A percentile compares a stretch with the other conserved stretches of the same genome.
Conservation (phyloP, 2,113 vertebrate genomes). For the Eurypyga helias region DNA sequence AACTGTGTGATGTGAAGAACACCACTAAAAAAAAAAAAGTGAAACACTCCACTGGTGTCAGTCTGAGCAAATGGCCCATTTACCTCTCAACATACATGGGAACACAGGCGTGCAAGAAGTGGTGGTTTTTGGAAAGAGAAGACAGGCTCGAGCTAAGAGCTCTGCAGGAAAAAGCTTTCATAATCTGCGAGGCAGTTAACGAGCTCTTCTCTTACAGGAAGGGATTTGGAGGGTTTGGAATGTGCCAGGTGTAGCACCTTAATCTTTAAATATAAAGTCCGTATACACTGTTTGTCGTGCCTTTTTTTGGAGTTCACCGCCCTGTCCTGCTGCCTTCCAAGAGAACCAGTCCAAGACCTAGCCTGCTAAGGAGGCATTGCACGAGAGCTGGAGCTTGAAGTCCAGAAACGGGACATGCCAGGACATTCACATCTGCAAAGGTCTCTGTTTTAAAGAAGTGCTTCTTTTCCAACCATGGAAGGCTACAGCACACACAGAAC, state of each 20-base stretch:
- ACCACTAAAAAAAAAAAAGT: rapidly evolving
- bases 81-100: not conserved
- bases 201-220: not conserved
- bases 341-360: not conserved
- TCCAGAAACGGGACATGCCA: not conserved
- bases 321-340: not conserved
- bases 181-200: not conserved
- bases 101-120: not conserved
- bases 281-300: not conserved
- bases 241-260: not conserved
- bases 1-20: not conserved
- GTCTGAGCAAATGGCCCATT: not conserved
- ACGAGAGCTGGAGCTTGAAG: not conserved
- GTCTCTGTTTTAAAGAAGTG: not conserved
- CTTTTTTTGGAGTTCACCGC: not conserved
- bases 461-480: not conserved
- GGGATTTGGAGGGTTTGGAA: not conserved
- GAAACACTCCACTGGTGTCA: not conserved
- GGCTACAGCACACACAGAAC: not conserved
- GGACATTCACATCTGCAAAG: not conserved
- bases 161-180: not conserved
- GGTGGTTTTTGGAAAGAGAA: too few relatives aligned
- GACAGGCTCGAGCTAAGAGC: not conserved
- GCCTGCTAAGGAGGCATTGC: not conserved
- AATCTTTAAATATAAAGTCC: not conserved